Base-by-base conservation (phyloP, 2,797 vertebrate genomes). In the Enteromius argenteus region DNA sequence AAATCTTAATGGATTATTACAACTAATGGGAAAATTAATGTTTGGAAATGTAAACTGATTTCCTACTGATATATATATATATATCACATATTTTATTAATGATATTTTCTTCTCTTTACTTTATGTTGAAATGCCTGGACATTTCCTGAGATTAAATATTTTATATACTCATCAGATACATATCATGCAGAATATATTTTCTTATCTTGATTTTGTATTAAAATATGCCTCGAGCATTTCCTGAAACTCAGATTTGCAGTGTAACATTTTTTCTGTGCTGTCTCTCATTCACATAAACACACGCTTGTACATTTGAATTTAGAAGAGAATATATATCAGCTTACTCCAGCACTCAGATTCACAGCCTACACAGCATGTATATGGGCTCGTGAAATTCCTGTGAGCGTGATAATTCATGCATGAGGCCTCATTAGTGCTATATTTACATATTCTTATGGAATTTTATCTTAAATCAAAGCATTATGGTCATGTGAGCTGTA, bases 401-500 rank as follows among this genome's bases (percentile, higher is more conserved):
- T 9, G 72, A 39, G 46, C 4, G 5, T 72, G 23, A 49, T 84
- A 78, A 84, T 78, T 84, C 66, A 69, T 32, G 74, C 66, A 30
- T 19, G 37, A 69, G 27, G 66, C 39, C 21, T 78, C 27, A 56
- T 78, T 78, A 69, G 74, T 4, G 21, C 51, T 44, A 17, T 19
- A 78, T 79, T 79, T 79, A 42, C 66, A 79, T 79, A 71, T 79
- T 79, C 53, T 13, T 60, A 62, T 4, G 15, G 10, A 46, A 13
- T 79, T 79, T 60, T 60, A 32, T 58, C 53, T 42, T 56, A 71
- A 71, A 79, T n/a, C 64, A 72, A 71, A 84, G 30, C 64, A 62
- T 79, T 49, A 49, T 3, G 21, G 27, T 19, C 32, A 13, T 49
- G 21, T 35, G 5, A 79, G 66, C 15, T 71, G 74, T 39, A 37